Evolutionary conservation across 2,113 vertebrate genomes (phyloP), one percentile per base, ranked within the genome.

Genomic region (Chrysemys picta): DNA sequence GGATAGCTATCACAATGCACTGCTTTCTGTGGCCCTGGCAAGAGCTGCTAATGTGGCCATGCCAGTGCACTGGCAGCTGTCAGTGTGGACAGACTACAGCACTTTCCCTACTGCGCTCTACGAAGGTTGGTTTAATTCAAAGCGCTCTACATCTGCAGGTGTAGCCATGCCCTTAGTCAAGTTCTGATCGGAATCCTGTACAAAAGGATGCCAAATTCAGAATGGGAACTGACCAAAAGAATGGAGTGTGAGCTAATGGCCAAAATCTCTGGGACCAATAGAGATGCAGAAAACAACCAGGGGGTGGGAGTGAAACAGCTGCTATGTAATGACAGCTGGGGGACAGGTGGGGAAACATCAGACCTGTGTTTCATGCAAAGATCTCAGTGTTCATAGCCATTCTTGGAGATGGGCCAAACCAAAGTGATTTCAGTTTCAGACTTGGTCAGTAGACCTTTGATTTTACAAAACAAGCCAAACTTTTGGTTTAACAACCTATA

Each of bases 361-460:
- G 8, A 80, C 79, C 4, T 21, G 27, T 53, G 57, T 62, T 62
- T 62, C 57, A 62, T 93, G 62, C 21, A 53, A 54, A 69, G 25
- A 78, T 80, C 38, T 84, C 19, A 47, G 76, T 50, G 62, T 24
- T 6, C 9, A 12, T 1, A 56, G 4, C 0, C 3, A 76, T 86
- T 35, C 45, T 93, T 81, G 53, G 80, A 65, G 91, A 31, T 21
- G 3, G 16, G 45, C 11, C 52, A 80, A 29, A 31, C 10, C 25
- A 75, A 80, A 35, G 8, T 69, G 62, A 75, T 72, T 89, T 10
- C 19, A 96, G 22, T 21, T 90, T 92, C 85, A 85, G 47, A 31
- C 45, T 81, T 79, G 5, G 7, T 47, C 54, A 75, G 50, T 10
- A 94, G 89, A 84, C 4, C 4, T 16, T 52, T 47, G 22, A 17